phyloP scores from a whole-genome alignment of 2,888 invertebrate genomes.

The Monochamus alternatus region DNA sequence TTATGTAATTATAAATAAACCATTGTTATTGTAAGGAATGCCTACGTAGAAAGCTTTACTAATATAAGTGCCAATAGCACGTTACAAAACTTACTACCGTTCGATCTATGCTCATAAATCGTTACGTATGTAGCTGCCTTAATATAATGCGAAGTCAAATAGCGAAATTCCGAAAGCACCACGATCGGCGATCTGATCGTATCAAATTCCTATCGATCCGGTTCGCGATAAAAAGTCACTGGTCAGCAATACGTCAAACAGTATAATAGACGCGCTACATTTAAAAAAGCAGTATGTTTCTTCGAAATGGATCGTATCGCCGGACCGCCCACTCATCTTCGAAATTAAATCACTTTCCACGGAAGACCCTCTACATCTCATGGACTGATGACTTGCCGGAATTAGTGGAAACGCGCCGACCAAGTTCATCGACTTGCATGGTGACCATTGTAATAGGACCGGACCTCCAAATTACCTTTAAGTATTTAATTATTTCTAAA shows the following conservation, averaged over 20 bases:
- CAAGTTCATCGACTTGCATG: constrained; percentile 15
- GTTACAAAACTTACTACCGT: no score
- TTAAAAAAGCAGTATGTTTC: background rate
- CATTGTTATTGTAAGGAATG: no score
- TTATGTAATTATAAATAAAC: no score
- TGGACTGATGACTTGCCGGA: constrained; percentile 2
- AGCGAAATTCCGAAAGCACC: no score
- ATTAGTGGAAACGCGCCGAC: constrained; percentile 9
- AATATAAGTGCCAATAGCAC: no score
- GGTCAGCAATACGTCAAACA: background rate
- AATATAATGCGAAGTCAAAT: no score
- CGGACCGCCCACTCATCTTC: constrained; percentile 4
- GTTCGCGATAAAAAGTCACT: background rate
- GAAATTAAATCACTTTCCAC: constrained; percentile 23
- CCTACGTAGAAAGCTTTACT: no score
- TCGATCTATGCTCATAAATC: no score
- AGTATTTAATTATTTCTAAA: no score
- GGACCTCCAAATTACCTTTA: no score
- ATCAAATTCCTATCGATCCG: background rate
- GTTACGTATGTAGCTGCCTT: no score
- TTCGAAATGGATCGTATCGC: background rate
- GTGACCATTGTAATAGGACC: background rate
- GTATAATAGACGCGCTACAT: background rate
- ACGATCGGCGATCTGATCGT: no score
- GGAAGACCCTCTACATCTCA: background rate